Evolutionary conservation across 2,888 invertebrate genomes (phyloP), one percentile per base, ranked within the genome.

Genomic region (Hypomecis atomaria): DNA sequence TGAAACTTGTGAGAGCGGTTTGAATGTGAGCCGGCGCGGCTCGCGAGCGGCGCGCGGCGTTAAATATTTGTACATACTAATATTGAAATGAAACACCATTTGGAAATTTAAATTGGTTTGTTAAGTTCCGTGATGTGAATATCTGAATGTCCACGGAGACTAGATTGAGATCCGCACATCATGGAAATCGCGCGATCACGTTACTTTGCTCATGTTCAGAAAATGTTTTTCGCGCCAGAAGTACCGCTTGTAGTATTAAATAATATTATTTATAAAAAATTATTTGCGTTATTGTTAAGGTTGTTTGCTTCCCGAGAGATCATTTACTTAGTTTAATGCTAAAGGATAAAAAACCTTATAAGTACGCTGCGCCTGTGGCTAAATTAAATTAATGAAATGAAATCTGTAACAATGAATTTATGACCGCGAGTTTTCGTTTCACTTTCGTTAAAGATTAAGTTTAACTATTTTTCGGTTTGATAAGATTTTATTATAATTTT

Each of bases 391-490:
- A 77, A 82, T 84, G 73, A 82, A 88, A 79, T 85, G 70, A 80
- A 84, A 81, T 81, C 74, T 78, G 69, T 69, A 77, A 70, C 69
- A 83, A 86, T 86, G 80, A 86, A 87, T 85, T 88, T 83, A 78
- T 78, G 74, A 70, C 65, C 76, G 70, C 70, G 71, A 74, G 65
- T 80, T 81, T 78, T 78, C 71, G 74, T 81, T 82, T 79, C 78
- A 73, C 73, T 71, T 75, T 81, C 73, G 76, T 81, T 83, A 78
- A 77, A 76, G 74, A 82, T 84, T 84, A 83, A 81, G 82, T 84
- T 83, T 80, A 77, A 80, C 82, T 72, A 79, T 83, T 81, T 23
- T 77, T 57, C 43, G 73, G 74, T 82, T 84, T 84, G 74, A 79
- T 81, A 80, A 73, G 70, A 76, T 77, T 80, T 77, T 75, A 75